Conservation (phyloP, 92 coral and sea anemone species). For the Phenganax subtilis region DNA sequence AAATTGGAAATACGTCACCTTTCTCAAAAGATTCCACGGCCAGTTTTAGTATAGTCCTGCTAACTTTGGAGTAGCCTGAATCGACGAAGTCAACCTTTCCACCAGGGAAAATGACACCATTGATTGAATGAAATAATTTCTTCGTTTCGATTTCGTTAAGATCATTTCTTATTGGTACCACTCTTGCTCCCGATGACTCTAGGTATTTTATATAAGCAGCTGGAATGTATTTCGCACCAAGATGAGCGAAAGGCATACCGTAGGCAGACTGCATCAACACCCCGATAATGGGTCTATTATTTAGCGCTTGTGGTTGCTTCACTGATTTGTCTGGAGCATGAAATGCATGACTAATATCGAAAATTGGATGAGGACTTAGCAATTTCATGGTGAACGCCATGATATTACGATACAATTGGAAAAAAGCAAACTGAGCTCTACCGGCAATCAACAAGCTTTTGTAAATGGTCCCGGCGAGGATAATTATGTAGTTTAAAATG, state of each 20-base stretch:
- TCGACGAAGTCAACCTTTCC: no score
- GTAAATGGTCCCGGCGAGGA: no score
- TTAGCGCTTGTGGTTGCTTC: constrained; percentile 32
- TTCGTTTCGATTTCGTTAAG: background rate
- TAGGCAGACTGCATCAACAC: constrained; percentile 63
- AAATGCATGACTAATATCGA: background rate
- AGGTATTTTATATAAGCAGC: constrained; percentile 58
- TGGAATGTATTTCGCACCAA: constrained; percentile 66
- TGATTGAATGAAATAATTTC: constrained; percentile 29
- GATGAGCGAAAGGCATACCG: constrained; percentile 41
- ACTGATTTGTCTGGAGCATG: background rate
- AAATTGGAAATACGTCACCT: no score
- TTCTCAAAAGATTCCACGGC: no score
- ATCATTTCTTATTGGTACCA: constrained; percentile 50
- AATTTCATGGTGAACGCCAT: background rate
- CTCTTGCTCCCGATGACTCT: constrained; percentile 72
- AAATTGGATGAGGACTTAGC: background rate
- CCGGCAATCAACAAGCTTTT: no score
- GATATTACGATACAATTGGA: background rate
- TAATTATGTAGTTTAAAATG: no score
- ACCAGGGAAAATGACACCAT: no score
- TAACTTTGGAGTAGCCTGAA: no score
- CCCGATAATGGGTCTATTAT: constrained; percentile 73
- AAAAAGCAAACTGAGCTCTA: no score
- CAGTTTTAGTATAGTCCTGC: no score